A percentile compares a stretch with the other conserved stretches of the same genome.
Conservation (phyloP, 2,888 invertebrate genomes). For the Stenurella melanura region DNA sequence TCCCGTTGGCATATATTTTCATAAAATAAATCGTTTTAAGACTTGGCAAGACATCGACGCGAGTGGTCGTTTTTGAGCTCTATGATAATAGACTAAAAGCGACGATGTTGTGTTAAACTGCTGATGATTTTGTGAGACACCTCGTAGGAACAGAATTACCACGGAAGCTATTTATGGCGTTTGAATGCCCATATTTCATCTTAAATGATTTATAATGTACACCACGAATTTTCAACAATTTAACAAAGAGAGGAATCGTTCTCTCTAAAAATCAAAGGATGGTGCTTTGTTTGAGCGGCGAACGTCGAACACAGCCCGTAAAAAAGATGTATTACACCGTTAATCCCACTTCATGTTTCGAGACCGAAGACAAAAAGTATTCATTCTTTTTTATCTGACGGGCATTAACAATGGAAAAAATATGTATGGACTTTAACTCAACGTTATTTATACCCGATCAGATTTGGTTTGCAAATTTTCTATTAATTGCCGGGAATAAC, state of each 20-base stretch:
- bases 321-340: slow-evolving; percentile 61
- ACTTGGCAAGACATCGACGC: too few species aligned
- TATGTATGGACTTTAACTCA: slow-evolving; percentile 54
- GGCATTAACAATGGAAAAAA: slow-evolving; percentile 55
- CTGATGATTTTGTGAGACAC: not conserved
- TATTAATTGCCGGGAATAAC: slow-evolving; percentile 51
- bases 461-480: slow-evolving; percentile 56
- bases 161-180: not conserved
- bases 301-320: slow-evolving; percentile 56
- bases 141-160: not conserved
- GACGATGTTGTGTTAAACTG: too few species aligned
- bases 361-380: slow-evolving; percentile 60
- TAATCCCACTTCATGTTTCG: slow-evolving; percentile 60
- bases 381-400: slow-evolving; percentile 56
- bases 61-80: too few species aligned
- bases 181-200: not conserved
- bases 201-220: slow-evolving; percentile 12
- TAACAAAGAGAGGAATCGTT: slow-evolving; percentile 41
- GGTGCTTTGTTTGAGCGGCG: slow-evolving; percentile 51
- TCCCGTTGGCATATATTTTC: too few species aligned
- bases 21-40: too few species aligned
- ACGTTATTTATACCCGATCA: slow-evolving; percentile 56
- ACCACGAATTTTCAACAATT: slow-evolving; percentile 37
- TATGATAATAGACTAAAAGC: too few species aligned
- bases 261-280: slow-evolving; percentile 39